Evolutionary conservation across 2,888 invertebrate species (phyloP), one percentile per base, ranked within the genome.

Genomic region (Lasioglossum figueresi): DNA sequence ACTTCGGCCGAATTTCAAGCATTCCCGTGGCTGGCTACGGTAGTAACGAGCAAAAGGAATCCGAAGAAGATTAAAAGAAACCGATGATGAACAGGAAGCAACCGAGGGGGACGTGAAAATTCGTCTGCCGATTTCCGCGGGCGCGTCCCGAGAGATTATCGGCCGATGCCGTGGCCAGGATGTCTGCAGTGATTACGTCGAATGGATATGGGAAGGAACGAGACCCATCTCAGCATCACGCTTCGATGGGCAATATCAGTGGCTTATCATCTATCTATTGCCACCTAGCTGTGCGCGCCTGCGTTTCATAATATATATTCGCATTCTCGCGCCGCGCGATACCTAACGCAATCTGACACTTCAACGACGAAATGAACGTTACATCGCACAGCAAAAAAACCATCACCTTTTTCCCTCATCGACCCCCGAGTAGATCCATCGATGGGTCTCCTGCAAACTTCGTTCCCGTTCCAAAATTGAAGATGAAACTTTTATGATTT

Each of bases 141-240:
- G 56, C 80, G 71, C 79, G 79, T 77, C 72, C 79, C 80, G 73
- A 74, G 82, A 87, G 90, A 91, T 91, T 91, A 91, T 90, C 91
- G 90, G 84, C 83, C 56, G 84, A 85, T 87, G 84, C 82, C 79
- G 82, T 37, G 73, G 76, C 78, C 68, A 73, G 81, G 83, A 82
- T 84, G 88, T 76, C 83, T 84, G 76, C 89, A 89, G 90, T 92
- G 92, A 93, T 93, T 93, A 93, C 90, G 87, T 85, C 85, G 80
- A 91, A 88, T 90, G 91, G 92, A 90, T 91, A 90, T 90, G 87
- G 91, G 92, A 91, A 89, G 91, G 91, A 91, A 91, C 91, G 91
- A 92, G 93, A 92, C 91, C 92, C 93, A 93, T 93, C 93, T 93
- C 91, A 93, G 92, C 91, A 86, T 91, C 92, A 92, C 91, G 88